phyloP scores from a whole-genome alignment of 2,113 vertebrate species.

The Sus scrofa region T2T-Sscrofa CM000823.6:10483501-10484000 shows the following conservation, averaged over 20 bases:
- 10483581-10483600: neutral
- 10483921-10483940: neutral
- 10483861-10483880: neutral
- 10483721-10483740: neutral
- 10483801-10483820: neutral
- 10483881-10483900: neutral
- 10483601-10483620: neutral
- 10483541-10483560: neutral
- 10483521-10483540: neutral
- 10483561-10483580: neutral
- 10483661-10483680: neutral
- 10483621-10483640: neutral
- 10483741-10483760: neutral
- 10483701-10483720: neutral
- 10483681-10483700: neutral
- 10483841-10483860: neutral
- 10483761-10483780: neutral
- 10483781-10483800: neutral
- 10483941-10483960: rapidly evolving
- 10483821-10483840: neutral
- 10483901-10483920: neutral
- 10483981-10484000: neutral
- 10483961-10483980: neutral
- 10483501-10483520: neutral
- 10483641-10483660: neutral